phyloP scores from a whole-genome alignment of 2,888 invertebrate species.

The Caenorhabditis becei region DNA sequence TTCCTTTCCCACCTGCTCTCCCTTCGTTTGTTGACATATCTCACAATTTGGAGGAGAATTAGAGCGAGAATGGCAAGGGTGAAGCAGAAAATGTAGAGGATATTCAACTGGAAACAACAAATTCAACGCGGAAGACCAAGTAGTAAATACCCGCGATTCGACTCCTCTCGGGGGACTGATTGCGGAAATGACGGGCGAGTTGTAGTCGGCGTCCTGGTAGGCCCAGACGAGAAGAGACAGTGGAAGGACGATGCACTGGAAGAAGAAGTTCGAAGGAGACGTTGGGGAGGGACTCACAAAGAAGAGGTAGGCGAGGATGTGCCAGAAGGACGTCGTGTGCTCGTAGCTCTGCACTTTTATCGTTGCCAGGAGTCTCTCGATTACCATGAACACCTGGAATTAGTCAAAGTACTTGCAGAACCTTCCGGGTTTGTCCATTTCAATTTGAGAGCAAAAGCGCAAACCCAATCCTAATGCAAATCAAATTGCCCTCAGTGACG shows the following conservation, averaged over 20 bases:
- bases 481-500: background rate
- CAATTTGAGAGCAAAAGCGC: no score
- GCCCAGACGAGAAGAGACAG: constrained; percentile 43
- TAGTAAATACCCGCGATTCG: constrained; percentile 24
- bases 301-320: constrained; percentile 32
- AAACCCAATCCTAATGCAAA: no score
- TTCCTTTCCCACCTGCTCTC: constrained; percentile 30
- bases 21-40: constrained; percentile 35
- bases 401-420: no score
- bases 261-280: background rate
- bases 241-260: constrained; percentile 55
- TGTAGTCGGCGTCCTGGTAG: constrained; percentile 46
- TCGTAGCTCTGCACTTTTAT: constrained; percentile 52
- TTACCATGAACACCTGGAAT: constrained; percentile 46
- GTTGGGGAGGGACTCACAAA: constrained; percentile 19
- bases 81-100: constrained; percentile 48
- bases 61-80: constrained; percentile 47
- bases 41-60: constrained; percentile 44
- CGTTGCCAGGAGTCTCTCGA: constrained; percentile 51
- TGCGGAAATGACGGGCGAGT: constrained; percentile 50
- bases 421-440: no score
- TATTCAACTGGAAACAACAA: constrained; percentile 39
- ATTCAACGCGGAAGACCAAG: background rate
- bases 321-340: constrained; percentile 28
- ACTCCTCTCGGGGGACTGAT: constrained; percentile 56